Percentiles rank a stretch among this genome's conserved stretches.
Evolutionary conservation across 2,888 invertebrate species (phyloP).

Genomic region (Euproctis similis): DNA sequence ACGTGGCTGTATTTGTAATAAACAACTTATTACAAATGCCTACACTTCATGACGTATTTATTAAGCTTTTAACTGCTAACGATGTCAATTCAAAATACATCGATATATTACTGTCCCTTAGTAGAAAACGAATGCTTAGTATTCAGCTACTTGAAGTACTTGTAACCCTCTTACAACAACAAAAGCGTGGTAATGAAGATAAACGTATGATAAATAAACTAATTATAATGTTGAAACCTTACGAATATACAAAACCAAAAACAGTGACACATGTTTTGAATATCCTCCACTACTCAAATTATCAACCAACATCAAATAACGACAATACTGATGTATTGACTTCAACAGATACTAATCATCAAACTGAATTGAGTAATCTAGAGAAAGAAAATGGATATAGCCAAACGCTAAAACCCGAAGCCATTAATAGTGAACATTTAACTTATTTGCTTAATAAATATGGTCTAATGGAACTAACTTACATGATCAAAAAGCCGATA

Average conservation of each 20-base stretch:
- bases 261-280: slow-evolving; percentile 9
- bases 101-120: slow-evolving; percentile 12
- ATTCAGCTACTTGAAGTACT: slow-evolving; percentile 9
- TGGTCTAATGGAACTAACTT: slow-evolving; percentile 47
- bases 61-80: background rate
- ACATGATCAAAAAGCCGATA: slow-evolving; percentile 35
- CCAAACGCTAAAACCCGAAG: no score
- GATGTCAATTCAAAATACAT: slow-evolving; percentile 12
- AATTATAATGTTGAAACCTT: slow-evolving; percentile 7
- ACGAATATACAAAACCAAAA: slow-evolving; percentile 9
- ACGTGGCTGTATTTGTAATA: slow-evolving; percentile 12
- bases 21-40: slow-evolving; percentile 5
- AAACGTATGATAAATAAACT: slow-evolving; percentile 4
- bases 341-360: no score
- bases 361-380: no score
- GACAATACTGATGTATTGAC: no score
- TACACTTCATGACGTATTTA: background rate
- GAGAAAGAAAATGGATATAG: no score
- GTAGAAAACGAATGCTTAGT: slow-evolving; percentile 8
- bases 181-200: slow-evolving; percentile 10
- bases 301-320: background rate
- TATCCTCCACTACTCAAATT: background rate
- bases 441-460: background rate
- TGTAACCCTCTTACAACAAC: slow-evolving; percentile 8
- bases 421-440: no score